phyloP scores from a whole-genome alignment of 2,888 invertebrate species.

The Timema cristinae region DNA sequence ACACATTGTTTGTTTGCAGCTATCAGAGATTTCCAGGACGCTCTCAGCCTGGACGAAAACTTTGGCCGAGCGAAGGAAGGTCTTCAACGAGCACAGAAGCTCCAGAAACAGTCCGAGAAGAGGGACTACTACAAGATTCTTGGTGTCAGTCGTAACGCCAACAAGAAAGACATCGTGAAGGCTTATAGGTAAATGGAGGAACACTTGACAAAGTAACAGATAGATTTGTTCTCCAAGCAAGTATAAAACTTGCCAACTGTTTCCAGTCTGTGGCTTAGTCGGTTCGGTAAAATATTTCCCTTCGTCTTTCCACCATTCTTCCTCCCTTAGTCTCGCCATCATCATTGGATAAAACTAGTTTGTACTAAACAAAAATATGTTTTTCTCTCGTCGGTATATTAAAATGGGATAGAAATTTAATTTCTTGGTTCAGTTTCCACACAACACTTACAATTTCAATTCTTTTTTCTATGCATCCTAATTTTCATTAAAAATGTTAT shows the following conservation, averaged over 20 bases:
- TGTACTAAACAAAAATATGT: too few species aligned
- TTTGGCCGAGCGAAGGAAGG: conserved; percentile 85
- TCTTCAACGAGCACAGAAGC: conserved; percentile 77
- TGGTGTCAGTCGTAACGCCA: conserved; percentile 84
- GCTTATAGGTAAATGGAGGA: conserved; percentile 66
- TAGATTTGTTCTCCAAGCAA: background rate
- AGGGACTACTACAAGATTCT: conserved; percentile 97
- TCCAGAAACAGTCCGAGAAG: conserved; percentile 88
- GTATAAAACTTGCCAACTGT: background rate
- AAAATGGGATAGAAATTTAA: too few species aligned
- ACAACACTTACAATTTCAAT: too few species aligned
- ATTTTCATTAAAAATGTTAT: too few species aligned
- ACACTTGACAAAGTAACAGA: too few species aligned
- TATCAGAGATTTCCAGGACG: conserved; percentile 79
- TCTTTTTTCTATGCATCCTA: too few species aligned
- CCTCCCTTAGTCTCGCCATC: background rate
- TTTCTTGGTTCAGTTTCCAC: too few species aligned
- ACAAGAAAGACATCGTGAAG: conserved; percentile 89
- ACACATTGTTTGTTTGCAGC: conserved; percentile 52
- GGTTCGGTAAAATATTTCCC: background rate
- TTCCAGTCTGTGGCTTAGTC: background rate
- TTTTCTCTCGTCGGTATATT: too few species aligned
- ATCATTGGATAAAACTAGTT: background rate
- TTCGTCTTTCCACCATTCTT: background rate
- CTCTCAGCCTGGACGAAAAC: conserved; percentile 75